A percentile compares a stretch with the other conserved stretches of the same genome.
Conservation (phyloP, 2,113 vertebrate genomes). For the Channa argus region DNA sequence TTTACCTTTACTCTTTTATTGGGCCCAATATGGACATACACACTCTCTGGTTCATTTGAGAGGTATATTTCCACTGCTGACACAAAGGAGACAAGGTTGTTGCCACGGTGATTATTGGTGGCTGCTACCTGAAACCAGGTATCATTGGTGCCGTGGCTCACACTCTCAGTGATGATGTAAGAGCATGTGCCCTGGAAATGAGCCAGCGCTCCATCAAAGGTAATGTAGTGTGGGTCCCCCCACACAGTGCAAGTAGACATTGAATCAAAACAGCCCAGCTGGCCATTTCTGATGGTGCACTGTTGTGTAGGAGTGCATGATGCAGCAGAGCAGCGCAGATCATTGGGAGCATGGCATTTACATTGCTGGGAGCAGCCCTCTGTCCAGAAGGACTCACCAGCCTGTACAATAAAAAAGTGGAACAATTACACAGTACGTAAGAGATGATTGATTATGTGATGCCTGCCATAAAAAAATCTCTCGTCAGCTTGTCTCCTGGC, state of each 20-base stretch:
- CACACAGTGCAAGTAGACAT: slow-evolving; percentile 78
- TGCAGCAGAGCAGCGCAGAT: slow-evolving; percentile 54
- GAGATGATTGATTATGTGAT: no score
- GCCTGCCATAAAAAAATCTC: no score
- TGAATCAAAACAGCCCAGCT: slow-evolving; percentile 54
- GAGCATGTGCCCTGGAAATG: slow-evolving; percentile 85
- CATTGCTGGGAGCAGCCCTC: slow-evolving; percentile 64
- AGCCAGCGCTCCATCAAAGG: slow-evolving; percentile 82
- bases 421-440: no score
- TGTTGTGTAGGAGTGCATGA: slow-evolving; percentile 60
- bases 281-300: slow-evolving; percentile 67
- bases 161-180: slow-evolving; percentile 76
- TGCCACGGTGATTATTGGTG: slow-evolving; percentile 73
- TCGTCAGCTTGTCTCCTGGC: no score
- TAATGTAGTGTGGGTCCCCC: slow-evolving; percentile 84
- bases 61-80: slow-evolving; percentile 76
- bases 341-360: slow-evolving; percentile 60
- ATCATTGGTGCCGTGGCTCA: slow-evolving; percentile 3
- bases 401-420: slow-evolving; percentile 30
- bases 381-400: slow-evolving; percentile 73
- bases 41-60: slow-evolving; percentile 13
- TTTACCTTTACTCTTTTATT: slow-evolving; percentile 70
- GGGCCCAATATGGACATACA: slow-evolving; percentile 63
- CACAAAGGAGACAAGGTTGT: slow-evolving; percentile 74
- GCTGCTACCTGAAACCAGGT: slow-evolving; percentile 66